These are phyloP conservation scores for Charina bottae DNA, from an alignment of 2,113 vertebrate genomes.

Conservation along the genomic window DNA sequence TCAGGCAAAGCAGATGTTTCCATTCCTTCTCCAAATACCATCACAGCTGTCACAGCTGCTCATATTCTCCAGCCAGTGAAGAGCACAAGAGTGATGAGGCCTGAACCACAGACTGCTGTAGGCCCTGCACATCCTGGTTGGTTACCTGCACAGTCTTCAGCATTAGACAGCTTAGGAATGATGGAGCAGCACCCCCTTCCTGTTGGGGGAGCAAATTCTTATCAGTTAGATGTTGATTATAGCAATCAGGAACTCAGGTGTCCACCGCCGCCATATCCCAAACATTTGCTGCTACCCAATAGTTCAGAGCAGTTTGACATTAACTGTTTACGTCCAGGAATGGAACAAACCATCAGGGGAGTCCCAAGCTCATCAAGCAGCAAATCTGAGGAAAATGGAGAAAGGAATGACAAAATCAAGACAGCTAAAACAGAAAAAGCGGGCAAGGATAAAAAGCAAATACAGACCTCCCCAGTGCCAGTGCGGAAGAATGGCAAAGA, in stretches of 20 bases:
- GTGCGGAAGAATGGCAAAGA: slow-evolving; percentile 89
- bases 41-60: slow-evolving; percentile 91
- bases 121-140: slow-evolving; percentile 94
- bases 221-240: slow-evolving; percentile 79
- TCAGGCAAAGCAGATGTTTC: slow-evolving; percentile 82
- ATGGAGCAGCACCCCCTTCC: slow-evolving; percentile 81
- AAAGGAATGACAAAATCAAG: slow-evolving; percentile 83
- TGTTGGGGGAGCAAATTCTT: slow-evolving; percentile 73
- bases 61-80: slow-evolving; percentile 96
- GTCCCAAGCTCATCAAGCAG: slow-evolving; percentile 51
- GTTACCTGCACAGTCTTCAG: slow-evolving; percentile 81
- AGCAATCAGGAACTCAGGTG: slow-evolving; percentile 83
- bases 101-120: slow-evolving; percentile 95
- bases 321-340: slow-evolving; percentile 73
- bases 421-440: slow-evolving; percentile 80
- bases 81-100: slow-evolving; percentile 94
- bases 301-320: slow-evolving; percentile 77
- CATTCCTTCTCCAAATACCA: slow-evolving; percentile 86
- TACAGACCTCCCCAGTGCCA: slow-evolving; percentile 94
- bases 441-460: slow-evolving; percentile 94
- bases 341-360: slow-evolving; percentile 74
- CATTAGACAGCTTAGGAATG: slow-evolving; percentile 70
- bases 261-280: slow-evolving; percentile 93
- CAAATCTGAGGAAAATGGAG: slow-evolving; percentile 70
- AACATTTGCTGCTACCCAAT: slow-evolving; percentile 82